Conservation (phyloP, 2,888 invertebrate genomes). For the Cyaniris semiargus region DNA sequence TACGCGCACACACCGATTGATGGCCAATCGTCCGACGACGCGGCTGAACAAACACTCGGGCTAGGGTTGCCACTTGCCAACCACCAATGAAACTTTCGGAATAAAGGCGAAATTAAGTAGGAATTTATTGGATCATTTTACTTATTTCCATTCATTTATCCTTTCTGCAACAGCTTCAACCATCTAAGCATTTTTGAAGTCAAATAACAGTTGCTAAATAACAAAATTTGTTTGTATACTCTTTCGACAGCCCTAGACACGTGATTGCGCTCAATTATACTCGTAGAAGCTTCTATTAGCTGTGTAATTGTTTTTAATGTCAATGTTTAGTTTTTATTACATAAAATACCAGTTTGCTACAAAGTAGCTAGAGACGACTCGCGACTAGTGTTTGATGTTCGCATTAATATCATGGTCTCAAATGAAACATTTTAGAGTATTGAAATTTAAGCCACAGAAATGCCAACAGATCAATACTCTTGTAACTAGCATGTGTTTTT, state of each 20-base stretch:
- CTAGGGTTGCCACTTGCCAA: not conserved
- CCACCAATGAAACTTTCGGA: not conserved
- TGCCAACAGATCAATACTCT: not conserved
- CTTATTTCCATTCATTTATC: not conserved
- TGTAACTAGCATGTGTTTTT: not conserved
- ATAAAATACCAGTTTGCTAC: not conserved
- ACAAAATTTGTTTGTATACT: not conserved
- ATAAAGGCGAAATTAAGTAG: not conserved
- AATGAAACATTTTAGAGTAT: not conserved
- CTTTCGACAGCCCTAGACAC: not conserved
- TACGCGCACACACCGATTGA: not conserved
- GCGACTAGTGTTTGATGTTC: not conserved
- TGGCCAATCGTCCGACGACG: slow-evolving; percentile 8
- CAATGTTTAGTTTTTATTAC: slow-evolving; percentile 19
- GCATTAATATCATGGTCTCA: not conserved
- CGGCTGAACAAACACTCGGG: not conserved
- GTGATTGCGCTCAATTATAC: slow-evolving; percentile 24
- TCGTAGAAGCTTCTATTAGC: slow-evolving; percentile 23
- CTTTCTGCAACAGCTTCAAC: not conserved
- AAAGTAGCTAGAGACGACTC: not conserved
- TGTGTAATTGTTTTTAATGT: slow-evolving; percentile 29
- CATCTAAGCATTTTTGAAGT: not conserved
- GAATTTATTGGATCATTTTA: not conserved
- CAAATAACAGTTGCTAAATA: not conserved
- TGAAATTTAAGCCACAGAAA: not conserved